Evolutionary conservation across 2,888 invertebrate species (phyloP), one percentile per base, ranked within the genome.

Genomic region (Nephrocerus scutellatus): DNA sequence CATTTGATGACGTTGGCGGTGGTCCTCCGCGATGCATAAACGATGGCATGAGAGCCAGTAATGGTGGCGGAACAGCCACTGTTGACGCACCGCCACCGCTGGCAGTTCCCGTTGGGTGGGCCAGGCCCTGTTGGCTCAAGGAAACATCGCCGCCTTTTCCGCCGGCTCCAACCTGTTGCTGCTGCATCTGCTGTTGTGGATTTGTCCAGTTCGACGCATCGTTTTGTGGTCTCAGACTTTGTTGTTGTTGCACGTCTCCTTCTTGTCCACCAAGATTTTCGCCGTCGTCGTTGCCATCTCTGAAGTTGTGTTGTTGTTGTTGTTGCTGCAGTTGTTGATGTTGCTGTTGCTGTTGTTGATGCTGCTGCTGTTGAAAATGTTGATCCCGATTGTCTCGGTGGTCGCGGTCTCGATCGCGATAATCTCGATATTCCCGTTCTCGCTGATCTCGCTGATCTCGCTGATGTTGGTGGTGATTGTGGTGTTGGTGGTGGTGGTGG

Each of bases 31-130:
- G 65, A 44, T 63, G 63, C 67, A 85, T 84, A 72, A 87, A 86
- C 56, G 80, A 76, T 56, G 86, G 85, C 73, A 86, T 77, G 54
- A 86, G 76, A 55, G 82, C 77, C 57, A 79, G 77, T 68, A 77
- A 82, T 57, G 82, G 82, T 60, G 78, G 75, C 47, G 77, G 77
- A 52, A 77, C 74, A 46, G 75, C 52, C n/a, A n/a, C n/a, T n/a
- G n/a, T n/a, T n/a, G n/a, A n/a, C 16, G 57, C 48, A 10, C 54
- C 53, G 15, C 36, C 38, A 37, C 24, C 25, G 15, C 20, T 23
- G n/a, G 33, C 40, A 9, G 16, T 12, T 14, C 38, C 36, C 60
- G 74, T 66, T 52, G 72, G 74, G 59, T 70, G 70, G 62, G 68
- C 68, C 70, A 72, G 68, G 65, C 52, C 66, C 67, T 56, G 66